Percentiles rank a stretch among this genome's conserved stretches.
Evolutionary conservation across 1,140 invertebrate genomes (phyloP).

Genomic region (Brachionus rotundiformis): DNA sequence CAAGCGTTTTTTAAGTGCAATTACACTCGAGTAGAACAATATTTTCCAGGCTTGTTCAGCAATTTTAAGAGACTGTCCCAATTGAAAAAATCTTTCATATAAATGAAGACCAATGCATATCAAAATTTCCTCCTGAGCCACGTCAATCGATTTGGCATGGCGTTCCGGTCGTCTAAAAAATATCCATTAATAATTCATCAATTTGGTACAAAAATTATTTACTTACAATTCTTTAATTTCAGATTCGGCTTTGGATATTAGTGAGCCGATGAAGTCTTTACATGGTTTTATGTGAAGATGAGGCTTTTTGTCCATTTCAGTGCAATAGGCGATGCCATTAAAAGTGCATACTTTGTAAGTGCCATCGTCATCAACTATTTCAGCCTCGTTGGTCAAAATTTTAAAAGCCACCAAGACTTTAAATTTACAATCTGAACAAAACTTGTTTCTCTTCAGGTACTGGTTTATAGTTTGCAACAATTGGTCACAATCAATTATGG

Average conservation of each 20-base stretch:
- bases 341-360: background rate
- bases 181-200: slow-evolving; percentile 57
- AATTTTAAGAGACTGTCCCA: slow-evolving; percentile 79
- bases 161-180: slow-evolving; percentile 73
- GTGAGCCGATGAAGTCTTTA: slow-evolving; percentile 79
- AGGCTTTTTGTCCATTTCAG: slow-evolving; percentile 60
- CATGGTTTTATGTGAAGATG: slow-evolving; percentile 83
- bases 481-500: slow-evolving; percentile 78
- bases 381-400: slow-evolving; percentile 79
- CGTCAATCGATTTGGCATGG: slow-evolving; percentile 89
- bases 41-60: slow-evolving; percentile 88
- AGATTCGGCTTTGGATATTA: slow-evolving; percentile 85
- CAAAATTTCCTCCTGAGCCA: slow-evolving; percentile 89
- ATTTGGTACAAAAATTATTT: slow-evolving; percentile 56
- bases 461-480: slow-evolving; percentile 80
- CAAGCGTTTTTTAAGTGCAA: slow-evolving; percentile 82
- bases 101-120: slow-evolving; percentile 87
- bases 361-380: slow-evolving; percentile 58
- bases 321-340: background rate
- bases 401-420: slow-evolving; percentile 84
- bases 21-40: slow-evolving; percentile 80
- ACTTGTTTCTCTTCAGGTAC: slow-evolving; percentile 83
- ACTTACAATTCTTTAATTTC: slow-evolving; percentile 61
- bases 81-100: slow-evolving; percentile 80
- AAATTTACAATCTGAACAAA: slow-evolving; percentile 85